A percentile compares a stretch with the other conserved stretches of the same genome.
Conservation (phyloP, 2,888 invertebrate genomes). For the Boloria euphrosyne region DNA sequence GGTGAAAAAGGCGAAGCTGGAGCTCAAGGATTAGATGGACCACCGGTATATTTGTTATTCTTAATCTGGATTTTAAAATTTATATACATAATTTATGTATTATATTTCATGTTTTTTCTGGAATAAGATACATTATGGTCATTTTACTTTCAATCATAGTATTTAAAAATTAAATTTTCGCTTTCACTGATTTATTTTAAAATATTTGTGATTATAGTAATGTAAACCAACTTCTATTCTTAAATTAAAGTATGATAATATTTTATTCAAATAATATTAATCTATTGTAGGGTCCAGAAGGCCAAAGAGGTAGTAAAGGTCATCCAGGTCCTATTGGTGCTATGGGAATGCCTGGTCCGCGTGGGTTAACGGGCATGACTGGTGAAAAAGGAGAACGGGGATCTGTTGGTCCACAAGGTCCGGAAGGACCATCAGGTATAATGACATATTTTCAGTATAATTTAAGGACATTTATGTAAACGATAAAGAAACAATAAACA, state of each 20-base stretch:
- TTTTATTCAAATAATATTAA: slow-evolving; percentile 1
- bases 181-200: too few species aligned
- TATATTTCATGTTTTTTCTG: too few species aligned
- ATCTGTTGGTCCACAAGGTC: slow-evolving; percentile 85
- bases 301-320: slow-evolving; percentile 86
- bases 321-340: slow-evolving; percentile 87
- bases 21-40: slow-evolving; percentile 86
- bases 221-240: too few species aligned
- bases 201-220: too few species aligned
- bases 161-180: too few species aligned
- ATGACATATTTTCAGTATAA: not conserved
- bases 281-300: slow-evolving; percentile 83
- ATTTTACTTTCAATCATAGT: too few species aligned
- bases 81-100: too few species aligned
- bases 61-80: not conserved
- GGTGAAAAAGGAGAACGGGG: slow-evolving; percentile 91
- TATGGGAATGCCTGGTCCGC: slow-evolving; percentile 86
- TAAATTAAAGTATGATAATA: too few species aligned
- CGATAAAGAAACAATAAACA: not conserved
- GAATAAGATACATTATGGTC: too few species aligned
- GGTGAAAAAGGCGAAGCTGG: slow-evolving; percentile 86
- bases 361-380: slow-evolving; percentile 85
- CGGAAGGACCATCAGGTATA: slow-evolving; percentile 88
- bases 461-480: not conserved
- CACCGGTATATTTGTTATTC: slow-evolving; percentile 72